These are phyloP conservation scores for Engystomops pustulosus DNA, from an alignment of 2,113 vertebrate species.

Conservation along the genomic window DNA sequence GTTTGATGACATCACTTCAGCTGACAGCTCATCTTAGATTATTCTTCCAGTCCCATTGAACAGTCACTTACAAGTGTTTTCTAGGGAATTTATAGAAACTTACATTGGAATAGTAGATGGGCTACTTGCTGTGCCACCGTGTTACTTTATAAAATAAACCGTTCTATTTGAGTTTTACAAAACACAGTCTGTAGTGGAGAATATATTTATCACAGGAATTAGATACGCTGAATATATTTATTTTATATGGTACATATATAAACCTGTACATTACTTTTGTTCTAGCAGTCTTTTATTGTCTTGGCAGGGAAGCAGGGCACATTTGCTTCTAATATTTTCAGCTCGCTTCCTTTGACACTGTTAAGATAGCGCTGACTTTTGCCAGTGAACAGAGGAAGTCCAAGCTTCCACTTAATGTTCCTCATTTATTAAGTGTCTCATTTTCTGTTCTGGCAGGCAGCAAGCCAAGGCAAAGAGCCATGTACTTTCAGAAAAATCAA, in stretches of 20 bases:
- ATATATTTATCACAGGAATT: not conserved
- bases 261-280: not conserved
- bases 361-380: not conserved
- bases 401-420: conserved; percentile 10
- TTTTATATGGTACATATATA: not conserved
- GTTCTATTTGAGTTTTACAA: not conserved
- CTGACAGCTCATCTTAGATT: conserved; percentile 47
- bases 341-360: not conserved
- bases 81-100: not conserved
- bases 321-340: not conserved
- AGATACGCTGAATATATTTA: not conserved
- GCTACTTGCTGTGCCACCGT: not conserved
- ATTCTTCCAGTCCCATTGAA: conserved; percentile 26
- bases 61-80: conserved; percentile 26
- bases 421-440: conserved; percentile 28
- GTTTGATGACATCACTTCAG: conserved; percentile 55
- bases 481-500: conserved; percentile 42
- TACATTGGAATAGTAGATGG: not conserved
- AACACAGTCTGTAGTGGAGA: not conserved
- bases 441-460: conserved; percentile 21
- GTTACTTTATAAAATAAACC: not conserved
- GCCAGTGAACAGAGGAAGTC: conserved; percentile 19
- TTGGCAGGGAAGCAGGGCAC: not conserved
- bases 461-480: conserved; percentile 26
- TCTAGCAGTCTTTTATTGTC: not conserved